These are phyloP conservation scores for Psilanteris sp. DNA, from an alignment of 1,140 invertebrate genomes.

Conservation along the genomic window DNA sequence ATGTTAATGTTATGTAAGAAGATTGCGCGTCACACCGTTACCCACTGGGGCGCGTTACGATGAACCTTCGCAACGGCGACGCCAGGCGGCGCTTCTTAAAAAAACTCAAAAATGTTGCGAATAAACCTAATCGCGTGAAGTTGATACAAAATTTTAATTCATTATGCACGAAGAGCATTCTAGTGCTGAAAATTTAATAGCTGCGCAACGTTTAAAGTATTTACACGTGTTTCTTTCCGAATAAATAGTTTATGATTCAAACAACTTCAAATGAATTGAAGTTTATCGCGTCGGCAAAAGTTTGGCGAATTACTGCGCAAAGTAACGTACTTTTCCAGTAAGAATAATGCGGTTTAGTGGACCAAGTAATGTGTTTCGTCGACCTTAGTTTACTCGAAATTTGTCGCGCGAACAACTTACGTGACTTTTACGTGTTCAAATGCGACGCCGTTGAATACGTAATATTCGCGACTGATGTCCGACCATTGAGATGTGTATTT, in stretches of 20 bases:
- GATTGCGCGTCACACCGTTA: no score
- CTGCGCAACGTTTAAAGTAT: no score
- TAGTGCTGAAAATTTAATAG: no score
- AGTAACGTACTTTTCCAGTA: slow-evolving; percentile 27
- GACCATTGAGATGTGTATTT: slow-evolving; percentile 35
- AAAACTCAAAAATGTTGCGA: no score
- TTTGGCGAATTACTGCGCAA: slow-evolving; percentile 42
- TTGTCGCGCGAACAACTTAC: slow-evolving; percentile 35
- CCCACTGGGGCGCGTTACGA: no score
- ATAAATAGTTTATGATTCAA: slow-evolving; percentile 43
- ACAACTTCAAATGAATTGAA: slow-evolving; percentile 44
- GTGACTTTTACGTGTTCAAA: slow-evolving; percentile 3
- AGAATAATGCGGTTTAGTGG: slow-evolving; percentile 42
- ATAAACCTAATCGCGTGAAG: no score
- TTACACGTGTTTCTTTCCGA: not conserved
- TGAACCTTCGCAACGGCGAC: no score
- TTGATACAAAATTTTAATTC: no score
- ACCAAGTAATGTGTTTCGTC: slow-evolving; percentile 36
- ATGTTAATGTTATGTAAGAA: no score
- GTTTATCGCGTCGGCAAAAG: slow-evolving; percentile 34
- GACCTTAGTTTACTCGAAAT: slow-evolving; percentile 36
- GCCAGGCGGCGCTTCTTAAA: no score
- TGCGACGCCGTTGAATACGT: not conserved
- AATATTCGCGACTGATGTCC: slow-evolving; percentile 21
- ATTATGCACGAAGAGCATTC: no score